Conservation (phyloP, 2,797 vertebrate species). For the Tenualosa ilisha region DNA sequence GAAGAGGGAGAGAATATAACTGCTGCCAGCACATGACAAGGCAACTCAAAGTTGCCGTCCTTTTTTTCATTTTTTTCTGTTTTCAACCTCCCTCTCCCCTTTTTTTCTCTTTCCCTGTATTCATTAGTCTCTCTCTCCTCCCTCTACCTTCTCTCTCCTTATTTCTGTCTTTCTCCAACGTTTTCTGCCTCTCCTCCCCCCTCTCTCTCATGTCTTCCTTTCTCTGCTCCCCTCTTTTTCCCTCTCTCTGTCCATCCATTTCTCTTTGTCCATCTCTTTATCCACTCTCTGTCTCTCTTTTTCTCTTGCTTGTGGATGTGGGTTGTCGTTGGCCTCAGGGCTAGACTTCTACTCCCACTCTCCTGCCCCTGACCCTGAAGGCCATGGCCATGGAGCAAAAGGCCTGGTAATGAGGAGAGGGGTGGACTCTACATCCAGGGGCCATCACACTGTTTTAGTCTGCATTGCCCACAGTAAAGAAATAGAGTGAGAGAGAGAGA, state of each 20-base stretch:
- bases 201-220: neutral
- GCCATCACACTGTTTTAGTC: slow-evolving; percentile 41
- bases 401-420: slow-evolving; percentile 45
- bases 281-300: neutral
- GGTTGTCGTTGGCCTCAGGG: slow-evolving; percentile 36
- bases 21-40: neutral
- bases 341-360: slow-evolving; percentile 25
- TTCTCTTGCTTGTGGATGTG: slow-evolving; percentile 31
- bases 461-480: neutral
- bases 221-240: neutral
- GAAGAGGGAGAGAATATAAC: neutral
- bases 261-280: neutral
- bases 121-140: neutral
- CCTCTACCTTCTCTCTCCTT: neutral
- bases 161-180: neutral
- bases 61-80: neutral
- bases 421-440: slow-evolving; percentile 37
- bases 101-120: neutral
- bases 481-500: neutral
- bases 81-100: neutral
- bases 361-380: slow-evolving; percentile 31
- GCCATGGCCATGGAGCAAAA: slow-evolving; percentile 28
- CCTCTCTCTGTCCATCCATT: neutral
- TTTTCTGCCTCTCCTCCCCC: neutral
- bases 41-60: neutral